Percentiles rank a stretch among this genome's conserved stretches.
Conservation (phyloP, 1,140 invertebrate species). For the Calephelis nemesis region DNA sequence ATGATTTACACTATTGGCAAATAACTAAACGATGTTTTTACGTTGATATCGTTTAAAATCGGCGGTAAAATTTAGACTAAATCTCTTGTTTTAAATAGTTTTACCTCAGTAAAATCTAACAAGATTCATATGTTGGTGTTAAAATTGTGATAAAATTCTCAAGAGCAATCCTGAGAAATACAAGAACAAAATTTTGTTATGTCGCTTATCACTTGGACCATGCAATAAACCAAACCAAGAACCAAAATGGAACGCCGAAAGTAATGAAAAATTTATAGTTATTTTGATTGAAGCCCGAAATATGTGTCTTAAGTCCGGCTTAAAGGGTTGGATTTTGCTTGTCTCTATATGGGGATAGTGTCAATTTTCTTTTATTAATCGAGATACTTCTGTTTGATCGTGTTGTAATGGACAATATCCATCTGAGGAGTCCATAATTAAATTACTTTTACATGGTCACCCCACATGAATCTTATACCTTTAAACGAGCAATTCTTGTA, state of each 20-base stretch:
- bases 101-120: no score
- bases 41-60: no score
- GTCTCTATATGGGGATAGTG: neutral
- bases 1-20: no score
- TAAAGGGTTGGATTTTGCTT: neutral
- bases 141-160: no score
- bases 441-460: neutral
- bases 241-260: slow-evolving; percentile 15
- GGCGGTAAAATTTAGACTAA: no score
- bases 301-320: neutral
- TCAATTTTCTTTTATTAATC: slow-evolving; percentile 15
- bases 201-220: neutral
- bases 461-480: neutral
- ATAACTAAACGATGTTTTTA: no score
- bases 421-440: neutral
- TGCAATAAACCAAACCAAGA: slow-evolving; percentile 11
- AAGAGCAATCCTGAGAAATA: no score
- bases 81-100: no score
- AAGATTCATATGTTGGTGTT: no score
- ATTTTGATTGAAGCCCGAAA: slow-evolving; percentile 1
- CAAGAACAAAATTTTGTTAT: no score
- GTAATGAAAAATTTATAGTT: slow-evolving; percentile 17
- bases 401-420: neutral
- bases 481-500: no score
- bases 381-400: slow-evolving; percentile 6